Base-by-base conservation (phyloP, 2,797 vertebrate genomes). In the Mormyrops attenuatus region DNA sequence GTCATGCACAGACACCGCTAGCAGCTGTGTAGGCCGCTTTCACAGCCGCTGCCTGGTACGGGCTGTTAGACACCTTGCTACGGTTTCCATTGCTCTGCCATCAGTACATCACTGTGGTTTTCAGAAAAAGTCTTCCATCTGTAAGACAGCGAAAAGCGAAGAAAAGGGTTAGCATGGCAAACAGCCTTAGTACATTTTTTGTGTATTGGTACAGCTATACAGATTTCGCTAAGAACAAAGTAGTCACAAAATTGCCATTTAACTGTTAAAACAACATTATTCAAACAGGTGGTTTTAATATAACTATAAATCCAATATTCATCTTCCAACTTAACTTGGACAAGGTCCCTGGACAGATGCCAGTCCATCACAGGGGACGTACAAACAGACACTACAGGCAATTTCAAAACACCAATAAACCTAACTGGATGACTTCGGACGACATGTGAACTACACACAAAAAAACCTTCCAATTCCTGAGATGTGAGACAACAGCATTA, bases 91-190 rank as follows among this genome's bases (percentile, higher is more conserved):
- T 55, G 0, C 47, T 89, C 90, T 91, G 94, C 93, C 95, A 95
- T 99, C 97, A 99, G 94, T 99, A 99, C 98, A 99, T 99, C 96
- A 99, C 98, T 91, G 98, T 97, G 94, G 97, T 99, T 97, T 99
- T 99, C 97, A 99, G 97, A 97, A 99, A 99, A 95, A 99, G 97
- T 96, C 98, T 97, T 96, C 98, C 98, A 97, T 99, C 98, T 99
- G 96, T 94, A 97, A 97, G 69, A 92, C 2, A 92, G 94, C 2
- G 52, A 91, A 5, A 93, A 93, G 90, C 93, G 90, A 93, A 1
- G 92, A 90, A 89, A 77, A 41, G 41, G 9, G 44, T 50, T 11
- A 85, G 3, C n/a, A 26, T 17, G 73, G 38, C 2, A 41, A 7
- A 77, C 3, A 5, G 34, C 69, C 34, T 7, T 41, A 41, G 34